Conservation (phyloP, 2,888 invertebrate genomes). For the Siphonodentalium dalli region DNA sequence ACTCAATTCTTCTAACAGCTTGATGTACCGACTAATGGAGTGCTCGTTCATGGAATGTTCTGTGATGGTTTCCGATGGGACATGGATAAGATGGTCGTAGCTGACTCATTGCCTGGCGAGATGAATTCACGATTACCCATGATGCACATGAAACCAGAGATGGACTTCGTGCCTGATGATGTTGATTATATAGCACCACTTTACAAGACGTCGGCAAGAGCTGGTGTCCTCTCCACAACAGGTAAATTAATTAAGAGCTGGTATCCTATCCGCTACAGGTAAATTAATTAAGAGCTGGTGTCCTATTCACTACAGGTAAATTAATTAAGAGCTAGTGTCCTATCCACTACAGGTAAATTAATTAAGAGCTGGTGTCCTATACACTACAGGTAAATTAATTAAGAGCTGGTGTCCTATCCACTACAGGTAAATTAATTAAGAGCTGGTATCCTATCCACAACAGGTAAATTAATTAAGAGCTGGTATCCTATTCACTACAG, state of each 20-base stretch:
- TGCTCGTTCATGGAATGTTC: slow-evolving; percentile 65
- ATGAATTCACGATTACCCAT: slow-evolving; percentile 79
- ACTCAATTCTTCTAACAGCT: slow-evolving; percentile 33
- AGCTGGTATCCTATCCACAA: too few species aligned
- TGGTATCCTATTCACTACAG: too few species aligned
- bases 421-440: too few species aligned
- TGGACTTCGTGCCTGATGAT: slow-evolving; percentile 67
- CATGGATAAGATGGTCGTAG: slow-evolving; percentile 47
- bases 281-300: too few species aligned
- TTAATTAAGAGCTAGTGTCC: too few species aligned
- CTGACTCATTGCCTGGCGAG: slow-evolving; percentile 71
- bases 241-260: slow-evolving; percentile 52
- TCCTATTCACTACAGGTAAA: too few species aligned
- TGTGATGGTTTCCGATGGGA: slow-evolving; percentile 66
- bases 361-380: too few species aligned
- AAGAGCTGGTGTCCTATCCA: too few species aligned
- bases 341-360: too few species aligned
- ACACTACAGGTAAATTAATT: too few species aligned
- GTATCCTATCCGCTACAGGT: too few species aligned
- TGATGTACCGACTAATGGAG: slow-evolving; percentile 59
- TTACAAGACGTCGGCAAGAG: slow-evolving; percentile 64
- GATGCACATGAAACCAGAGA: slow-evolving; percentile 72
- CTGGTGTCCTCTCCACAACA: slow-evolving; percentile 67
- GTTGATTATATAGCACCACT: slow-evolving; percentile 62
- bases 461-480: too few species aligned